Evolutionary conservation across 2,888 invertebrate species (phyloP), one percentile per base, ranked within the genome.

Genomic region (Diarsia brunnea): DNA sequence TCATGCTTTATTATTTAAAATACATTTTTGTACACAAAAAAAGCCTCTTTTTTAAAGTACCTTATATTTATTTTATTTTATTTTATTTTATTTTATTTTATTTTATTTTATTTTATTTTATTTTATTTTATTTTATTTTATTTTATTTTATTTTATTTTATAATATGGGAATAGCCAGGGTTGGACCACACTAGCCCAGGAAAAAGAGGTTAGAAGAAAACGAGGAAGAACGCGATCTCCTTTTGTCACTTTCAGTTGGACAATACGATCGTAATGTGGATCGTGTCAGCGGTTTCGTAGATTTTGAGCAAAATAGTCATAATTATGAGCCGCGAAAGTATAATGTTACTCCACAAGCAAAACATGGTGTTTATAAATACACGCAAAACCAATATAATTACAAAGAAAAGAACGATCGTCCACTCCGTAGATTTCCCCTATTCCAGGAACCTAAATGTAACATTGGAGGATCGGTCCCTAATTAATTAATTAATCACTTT

Each of bases 181-280:
- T 24, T 31, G 31, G 31, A 21, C 21, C 21, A 12, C 31, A 60
- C 11, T 12, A 21, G 11, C 31, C 8, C 19, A 38, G 31, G 31
- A 38, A 2, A 31, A 11, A 31, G 21, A 31, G 10, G 31, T 31
- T 31, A 31, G 11, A 12, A 61, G 11, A 38, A 7, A 38, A 38
- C 38, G 38, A 38, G 31, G 0, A 21, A 21, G 31, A 60, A 60
- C 10, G 21, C 4, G 60, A 31, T 3, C 14, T 55, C 24, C 24
- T 53, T 53, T 2, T 12, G 14, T 24, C 7, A 14, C 24, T 55
- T 16, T 24, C 24, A 55, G 14, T 55, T 0, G 7, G 24, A 24
- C 14, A 1, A 55, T 55, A 24, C 55, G n/a, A 31, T 31, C 31
- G 31, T 31, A 86, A 80, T 38, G 73, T 89, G 12, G 87, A 89